phyloP scores from a whole-genome alignment of 1,140 invertebrate genomes.

The Pemphigus obesinymphae region DNA sequence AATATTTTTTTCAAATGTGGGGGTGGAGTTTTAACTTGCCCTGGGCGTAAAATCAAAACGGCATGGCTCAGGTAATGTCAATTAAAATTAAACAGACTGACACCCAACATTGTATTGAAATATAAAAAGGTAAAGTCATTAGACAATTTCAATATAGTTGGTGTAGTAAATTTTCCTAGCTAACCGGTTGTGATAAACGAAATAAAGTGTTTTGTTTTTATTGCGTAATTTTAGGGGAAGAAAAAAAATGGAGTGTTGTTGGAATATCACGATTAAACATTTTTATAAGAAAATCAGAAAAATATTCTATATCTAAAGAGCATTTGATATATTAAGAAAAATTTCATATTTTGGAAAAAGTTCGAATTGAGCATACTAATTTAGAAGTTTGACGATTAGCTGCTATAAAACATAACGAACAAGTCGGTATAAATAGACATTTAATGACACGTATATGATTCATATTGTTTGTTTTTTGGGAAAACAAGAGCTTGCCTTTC shows the following conservation, averaged over 20 bases:
- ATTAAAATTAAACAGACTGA: not conserved
- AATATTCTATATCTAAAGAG: not conserved
- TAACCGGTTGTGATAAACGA: not conserved
- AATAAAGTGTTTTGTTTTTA: constrained; percentile 36
- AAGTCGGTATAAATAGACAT: constrained; percentile 24
- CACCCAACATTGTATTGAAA: not conserved
- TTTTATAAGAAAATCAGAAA: not conserved
- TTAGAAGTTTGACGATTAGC: not conserved
- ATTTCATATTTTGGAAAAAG: not conserved
- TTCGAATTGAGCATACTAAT: not conserved
- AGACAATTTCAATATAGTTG: constrained; percentile 5
- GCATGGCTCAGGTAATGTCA: too few species aligned
- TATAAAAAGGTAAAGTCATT: not conserved
- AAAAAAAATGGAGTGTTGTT: constrained; percentile 21
- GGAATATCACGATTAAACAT: constrained; percentile 27
- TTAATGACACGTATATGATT: constrained; percentile 43
- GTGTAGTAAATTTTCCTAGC: constrained; percentile 10
- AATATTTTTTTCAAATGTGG: too few species aligned
- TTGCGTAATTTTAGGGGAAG: constrained; percentile 27
- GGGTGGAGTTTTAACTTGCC: too few species aligned
- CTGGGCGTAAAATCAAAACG: too few species aligned
- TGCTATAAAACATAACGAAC: constrained; percentile 32
- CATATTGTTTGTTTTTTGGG: constrained; percentile 47
- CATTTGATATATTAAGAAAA: not conserved
- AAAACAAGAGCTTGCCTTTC: constrained; percentile 48